Conservation (phyloP, 2,797 vertebrate species). For the Epinephelus awoara region DNA sequence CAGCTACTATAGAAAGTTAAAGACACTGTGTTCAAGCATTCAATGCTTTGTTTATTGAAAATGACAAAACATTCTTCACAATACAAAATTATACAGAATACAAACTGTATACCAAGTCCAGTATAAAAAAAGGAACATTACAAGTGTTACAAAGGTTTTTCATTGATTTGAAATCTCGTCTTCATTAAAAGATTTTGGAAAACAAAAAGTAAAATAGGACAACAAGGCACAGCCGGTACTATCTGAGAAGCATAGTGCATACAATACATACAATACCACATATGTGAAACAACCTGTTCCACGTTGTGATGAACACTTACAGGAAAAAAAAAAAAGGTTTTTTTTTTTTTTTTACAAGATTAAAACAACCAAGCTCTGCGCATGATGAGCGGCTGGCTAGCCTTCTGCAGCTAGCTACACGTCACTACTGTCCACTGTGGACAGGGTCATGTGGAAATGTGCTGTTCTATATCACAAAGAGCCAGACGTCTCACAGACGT, state of each 20-base stretch:
- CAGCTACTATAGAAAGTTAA: neutral
- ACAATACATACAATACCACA: constrained; percentile 83
- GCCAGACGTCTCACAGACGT: constrained; percentile 70
- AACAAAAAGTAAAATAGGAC: constrained; percentile 64
- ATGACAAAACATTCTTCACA: constrained; percentile 87
- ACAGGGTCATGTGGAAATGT: constrained; percentile 72
- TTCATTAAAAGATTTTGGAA: constrained; percentile 89
- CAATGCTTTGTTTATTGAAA: constrained; percentile 89
- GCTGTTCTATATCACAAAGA: constrained; percentile 69
- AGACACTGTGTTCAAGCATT: constrained; percentile 71
- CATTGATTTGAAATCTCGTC: constrained; percentile 88
- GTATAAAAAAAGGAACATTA: constrained; percentile 87
- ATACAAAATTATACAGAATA: constrained; percentile 93
- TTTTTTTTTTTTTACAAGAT: constrained; percentile 32
- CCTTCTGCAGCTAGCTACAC: constrained; percentile 36
- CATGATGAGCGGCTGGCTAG: constrained; percentile 56
- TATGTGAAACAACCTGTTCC: constrained; percentile 84
- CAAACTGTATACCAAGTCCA: constrained; percentile 89
- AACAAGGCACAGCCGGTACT: constrained; percentile 96
- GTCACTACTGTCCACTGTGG: constrained; percentile 61
- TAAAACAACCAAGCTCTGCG: constrained; percentile 55
- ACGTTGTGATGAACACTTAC: constrained; percentile 80
- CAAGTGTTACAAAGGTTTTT: constrained; percentile 85
- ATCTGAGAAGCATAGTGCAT: constrained; percentile 93
- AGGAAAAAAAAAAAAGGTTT: constrained; percentile 1